Evolutionary conservation across 2,797 vertebrate species (phyloP), one percentile per base, ranked within the genome.

Genomic region (Myotis myotis): DNA sequence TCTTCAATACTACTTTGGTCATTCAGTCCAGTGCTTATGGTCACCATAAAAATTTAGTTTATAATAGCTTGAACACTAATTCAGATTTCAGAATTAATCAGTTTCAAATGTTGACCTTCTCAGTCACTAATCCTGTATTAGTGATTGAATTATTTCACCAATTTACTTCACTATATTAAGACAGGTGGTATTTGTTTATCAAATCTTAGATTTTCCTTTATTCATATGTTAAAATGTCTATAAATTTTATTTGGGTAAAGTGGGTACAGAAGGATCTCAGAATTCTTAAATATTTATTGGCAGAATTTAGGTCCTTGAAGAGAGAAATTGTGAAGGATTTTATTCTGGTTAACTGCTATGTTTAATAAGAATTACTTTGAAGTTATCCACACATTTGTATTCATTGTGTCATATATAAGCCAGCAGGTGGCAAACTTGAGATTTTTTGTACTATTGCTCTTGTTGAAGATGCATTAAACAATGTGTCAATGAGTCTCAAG

Each of bases 341-440:
- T 87, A 38, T 85, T 60, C 53, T 80, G 72, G 66, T 70, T 87
- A 64, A 8, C 36, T 60, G 49, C 74, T 38, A 41, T 84, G 4
- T 60, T 93, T 87, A 80, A 44, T 75, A 82, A 94, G n/a, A 93
- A 89, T 84, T 95, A 85, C 64, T 93, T 92, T 86, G 55, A 91
- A 3, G 8, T 66, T 95, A 49, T 6, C 11, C 12, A 74, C 51
- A 60, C 13, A 60, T 88, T 93, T 8, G 80, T 44, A 60, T 87
- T 82, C 33, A 70, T 47, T 44, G 15, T 91, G 7, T 87, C 57
- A 33, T 38, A 8, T 41, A 70, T 20, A 89, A 91, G 10, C 57
- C 91, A 95, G 89, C 68, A 96, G 93, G 41, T 92, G 82, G 82
- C 82, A 92, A 94, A 60, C 62, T 92, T 96, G 55, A 75, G 74